Evolutionary conservation across 1,140 invertebrate genomes (phyloP).

Genomic region (Acyrthosiphon pisum): DNA sequence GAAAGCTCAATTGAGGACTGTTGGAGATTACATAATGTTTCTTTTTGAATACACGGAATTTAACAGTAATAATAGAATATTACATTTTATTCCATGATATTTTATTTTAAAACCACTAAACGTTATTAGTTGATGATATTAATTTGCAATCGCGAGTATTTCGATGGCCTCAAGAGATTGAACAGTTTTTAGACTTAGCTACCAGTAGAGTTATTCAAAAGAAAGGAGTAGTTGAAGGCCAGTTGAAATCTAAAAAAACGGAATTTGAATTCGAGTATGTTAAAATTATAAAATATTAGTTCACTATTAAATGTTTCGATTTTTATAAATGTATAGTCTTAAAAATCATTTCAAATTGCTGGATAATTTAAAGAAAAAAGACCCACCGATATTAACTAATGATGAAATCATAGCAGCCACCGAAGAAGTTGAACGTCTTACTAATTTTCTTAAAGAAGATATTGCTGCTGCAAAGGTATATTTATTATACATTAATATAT

Average conservation of each 20-base stretch:
- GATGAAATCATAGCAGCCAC: conserved; percentile 86
- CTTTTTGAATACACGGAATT: conserved; percentile 78
- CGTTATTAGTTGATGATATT: conserved; percentile 76
- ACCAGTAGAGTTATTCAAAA: conserved; percentile 72
- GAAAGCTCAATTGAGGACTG: conserved; percentile 73
- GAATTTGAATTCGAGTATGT: conserved; percentile 70
- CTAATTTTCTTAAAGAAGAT: conserved; percentile 72
- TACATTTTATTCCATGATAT: neutral
- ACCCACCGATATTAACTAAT: conserved; percentile 78
- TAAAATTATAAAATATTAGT: neutral
- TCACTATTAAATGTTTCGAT: neutral
- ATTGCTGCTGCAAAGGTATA: conserved; percentile 75
- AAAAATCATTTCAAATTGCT: conserved; percentile 75
- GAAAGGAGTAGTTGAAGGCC: conserved; percentile 77
- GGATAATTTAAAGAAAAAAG: conserved; percentile 83
- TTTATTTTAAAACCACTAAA: neutral
- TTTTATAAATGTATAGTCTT: conserved; percentile 66
- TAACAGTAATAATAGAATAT: conserved; percentile 64
- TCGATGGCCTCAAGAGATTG: conserved; percentile 89
- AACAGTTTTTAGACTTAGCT: conserved; percentile 82
- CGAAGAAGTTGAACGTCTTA: conserved; percentile 73
- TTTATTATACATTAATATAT: neutral
- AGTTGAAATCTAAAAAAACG: conserved; percentile 67
- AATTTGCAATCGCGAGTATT: conserved; percentile 83
- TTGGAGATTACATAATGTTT: conserved; percentile 77